Percentiles rank a stretch among this genome's conserved stretches.
Evolutionary conservation across 2,888 invertebrate species (phyloP).

Genomic region (Pherbina coryleti): DNA sequence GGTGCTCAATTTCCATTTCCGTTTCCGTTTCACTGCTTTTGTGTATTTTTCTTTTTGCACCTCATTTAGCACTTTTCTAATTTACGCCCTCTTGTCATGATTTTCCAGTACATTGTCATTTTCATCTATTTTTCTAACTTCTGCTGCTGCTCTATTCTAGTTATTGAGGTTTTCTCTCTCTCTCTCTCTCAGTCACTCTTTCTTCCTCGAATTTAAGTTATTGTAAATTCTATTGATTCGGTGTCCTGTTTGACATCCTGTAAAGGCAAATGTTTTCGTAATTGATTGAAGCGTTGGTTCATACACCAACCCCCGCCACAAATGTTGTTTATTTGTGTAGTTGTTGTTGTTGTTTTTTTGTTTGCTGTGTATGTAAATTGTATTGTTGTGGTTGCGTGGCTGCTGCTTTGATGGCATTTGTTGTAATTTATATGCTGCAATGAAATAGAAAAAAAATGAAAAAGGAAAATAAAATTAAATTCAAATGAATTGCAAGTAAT

Average conservation of each 20-base stretch:
- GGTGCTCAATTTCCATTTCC: conserved; percentile 7
- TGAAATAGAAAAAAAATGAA: not conserved
- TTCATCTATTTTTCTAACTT: not conserved
- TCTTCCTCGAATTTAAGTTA: not conserved
- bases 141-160: not conserved
- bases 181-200: not conserved
- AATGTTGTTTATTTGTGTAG: not conserved
- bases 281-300: conserved; percentile 3
- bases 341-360: conserved; percentile 8
- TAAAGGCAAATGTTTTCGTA: conserved; percentile 5
- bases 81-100: not conserved
- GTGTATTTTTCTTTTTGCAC: not conserved
- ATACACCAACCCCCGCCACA: not conserved
- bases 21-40: not conserved
- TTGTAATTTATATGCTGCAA: not conserved
- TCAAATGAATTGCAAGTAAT: not conserved
- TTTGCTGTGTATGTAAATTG: not conserved
- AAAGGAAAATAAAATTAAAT: not conserved
- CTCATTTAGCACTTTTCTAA: not conserved
- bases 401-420: not conserved
- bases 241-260: conserved; percentile 6
- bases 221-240: conserved; percentile 14
- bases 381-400: not conserved
- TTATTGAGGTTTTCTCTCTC: not conserved
- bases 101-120: not conserved